Evolutionary conservation across 1,140 invertebrate genomes (phyloP), one percentile per base, ranked within the genome.

Genomic region (Apis dorsata): DNA sequence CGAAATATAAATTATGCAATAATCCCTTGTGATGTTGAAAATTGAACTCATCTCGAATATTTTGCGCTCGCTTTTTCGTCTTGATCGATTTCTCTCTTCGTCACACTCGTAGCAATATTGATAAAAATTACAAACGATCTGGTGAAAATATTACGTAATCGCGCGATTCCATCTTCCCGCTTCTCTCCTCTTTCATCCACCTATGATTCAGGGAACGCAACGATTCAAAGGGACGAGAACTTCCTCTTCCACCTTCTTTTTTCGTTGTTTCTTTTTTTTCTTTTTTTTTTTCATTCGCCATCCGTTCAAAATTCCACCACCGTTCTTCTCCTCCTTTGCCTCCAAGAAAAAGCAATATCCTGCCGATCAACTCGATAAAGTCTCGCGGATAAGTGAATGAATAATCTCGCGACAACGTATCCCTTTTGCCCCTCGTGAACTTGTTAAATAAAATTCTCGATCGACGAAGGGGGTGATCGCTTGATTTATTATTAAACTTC

Each of bases 381-480:
- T 70, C 63, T 1, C 57, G 57, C 66, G 44, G 81, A 57, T 83
- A 83, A 83, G 78, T 70, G 81, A 78, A 70, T 83, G 78, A 78
- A 71, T 83, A 83, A 78, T 77, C 70, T 66, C 57, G 63, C 28
- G 55, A 51, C 15, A 81, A 51, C 69, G 34, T 7, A 7, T 44
- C 70, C 59, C 51, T 19, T 24, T n/a, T 34, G 24, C 19, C 21
- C 55, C 19, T 79, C 63, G 21, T 15, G 9, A 13, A 24, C 68
- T 55, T 34, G n/a, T 80, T 73, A 63, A 62, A 80, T 72, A 73
- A 80, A 62, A 70, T 49, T 53, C 69, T 62, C 28, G 78, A 80
- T 73, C 69, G 53, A 80, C 69, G 69, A 53, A 19, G 59, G 49
- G 19, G 51, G 69, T 49, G 78, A 55, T 69, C 49, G 72, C 24